Evolutionary conservation across 2,888 invertebrate species (phyloP), one percentile per base, ranked within the genome.

Genomic region (Acronicta alni): DNA sequence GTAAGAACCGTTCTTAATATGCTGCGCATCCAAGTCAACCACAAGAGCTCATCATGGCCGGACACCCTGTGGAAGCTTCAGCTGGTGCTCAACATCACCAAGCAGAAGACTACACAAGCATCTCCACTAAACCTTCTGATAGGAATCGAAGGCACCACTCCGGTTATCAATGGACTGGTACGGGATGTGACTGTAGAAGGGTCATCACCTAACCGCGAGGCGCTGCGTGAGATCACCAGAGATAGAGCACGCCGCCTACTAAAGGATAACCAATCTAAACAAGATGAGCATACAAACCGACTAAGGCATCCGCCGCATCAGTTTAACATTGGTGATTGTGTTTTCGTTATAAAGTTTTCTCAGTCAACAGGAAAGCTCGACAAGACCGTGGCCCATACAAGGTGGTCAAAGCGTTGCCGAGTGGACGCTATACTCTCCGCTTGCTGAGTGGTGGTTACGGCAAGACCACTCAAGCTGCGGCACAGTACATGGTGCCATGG

Each of bases 1-100:
- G 10, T 47, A 1, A 51, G 76, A 0, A 72, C 73, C 0, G 55
- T 72, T 0, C 45, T 76, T 0, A 77, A 74, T 23, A 69, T 72
- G 70, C 4, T 65, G 5, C 15, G 30, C 6, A 43, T 44, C 7
- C 45, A 45, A 37, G n/a, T 12, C 2, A 54, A 49, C n/a, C 12
- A 42, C 26, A 57, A 15, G 23, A 35, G 7, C 23, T 23, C 23
- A 23, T 23, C 23, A 23, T 53, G 48, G 53, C n/a, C 52, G 5
- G 14, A 23, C 1, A 17, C 16, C 3, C 10, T 61, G 12, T 55
- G 51, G 47, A 46, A 52, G n/a, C 10, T 61, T 2, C 60, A 61
- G 16, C 20, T 61, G 12, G 41, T 37, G 18, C 30, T 39, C 14
- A 46, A 55, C 10, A 47, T 47, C 14, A 47, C 46, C 15, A 32